Base-by-base conservation (phyloP, 1,140 invertebrate species). In the Drosophila triauraria region DNA sequence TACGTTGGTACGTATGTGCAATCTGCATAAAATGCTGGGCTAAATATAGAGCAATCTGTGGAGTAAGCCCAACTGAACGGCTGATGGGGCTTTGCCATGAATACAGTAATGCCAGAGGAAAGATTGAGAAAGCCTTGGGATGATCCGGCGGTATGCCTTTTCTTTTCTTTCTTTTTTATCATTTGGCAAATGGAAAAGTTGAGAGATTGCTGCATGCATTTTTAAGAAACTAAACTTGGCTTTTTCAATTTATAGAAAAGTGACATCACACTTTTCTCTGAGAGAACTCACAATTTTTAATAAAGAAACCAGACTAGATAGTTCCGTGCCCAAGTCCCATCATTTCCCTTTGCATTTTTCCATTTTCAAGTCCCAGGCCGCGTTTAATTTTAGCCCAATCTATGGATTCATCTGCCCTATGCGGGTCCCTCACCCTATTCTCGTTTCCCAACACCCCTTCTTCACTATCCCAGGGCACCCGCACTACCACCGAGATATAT, bases 321-420 rank as follows among this genome's bases (percentile, higher is more conserved):
- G 12, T 44, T 46, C 23, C 40, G 23, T 43, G 56, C 23, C 23
- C 23, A 43, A 60, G 20, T n/a, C 27, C 27, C 56, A 17, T 44
- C 25, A 44, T 30, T 17, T 59, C 25, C 57, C 15, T 59, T 46
- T 12, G 3, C 17, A 44, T 38, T 46, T 5, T 20, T 4, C 35
- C n/a, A 38, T 38, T 61, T 50, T 13, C 23, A 46, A 40, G 62
- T 27, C 42, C 3, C 50, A 64, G 51, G 53, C 51, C 42, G 35
- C 42, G 27, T 64, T 76, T 76, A 53, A 74, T 74, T 76, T 67
- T 62, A 78, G 53, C 46, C 48, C 74, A 76, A 76, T 61, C 57
- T 78, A 77, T 70, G 56, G 57, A 56, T 46, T 68, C 32, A 78
- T 69, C 57, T 47, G 46, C n/a, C 17, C 43, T 4, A 78, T 78